phyloP scores from a whole-genome alignment of 2,113 vertebrate genomes.

The Rhynchomys soricoides region DNA sequence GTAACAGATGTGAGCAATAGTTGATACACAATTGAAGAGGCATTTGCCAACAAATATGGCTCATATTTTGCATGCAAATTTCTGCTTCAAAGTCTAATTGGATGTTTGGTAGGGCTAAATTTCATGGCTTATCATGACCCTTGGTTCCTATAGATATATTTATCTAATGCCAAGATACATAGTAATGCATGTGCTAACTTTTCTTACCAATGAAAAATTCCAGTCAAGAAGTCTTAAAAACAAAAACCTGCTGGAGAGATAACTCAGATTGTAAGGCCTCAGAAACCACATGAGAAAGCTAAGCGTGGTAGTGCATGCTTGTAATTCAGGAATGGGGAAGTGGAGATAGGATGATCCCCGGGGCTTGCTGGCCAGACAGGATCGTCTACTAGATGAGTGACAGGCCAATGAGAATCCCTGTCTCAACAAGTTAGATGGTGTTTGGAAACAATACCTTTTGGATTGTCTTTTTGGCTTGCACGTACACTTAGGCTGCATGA shows the following conservation, averaged over 20 bases:
- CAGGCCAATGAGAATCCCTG: neutral
- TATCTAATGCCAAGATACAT: neutral
- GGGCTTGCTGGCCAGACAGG: neutral
- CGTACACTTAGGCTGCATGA: neutral
- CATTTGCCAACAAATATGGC: neutral
- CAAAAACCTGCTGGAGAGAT: neutral
- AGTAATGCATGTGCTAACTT: neutral
- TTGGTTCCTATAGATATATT: neutral
- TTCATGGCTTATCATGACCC: slow-evolving; percentile 1
- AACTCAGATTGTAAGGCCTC: neutral
- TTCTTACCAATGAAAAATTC: neutral
- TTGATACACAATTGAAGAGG: neutral
- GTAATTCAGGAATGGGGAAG: neutral
- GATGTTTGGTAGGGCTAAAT: neutral
- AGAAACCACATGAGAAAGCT: too few species aligned
- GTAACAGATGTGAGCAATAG: neutral
- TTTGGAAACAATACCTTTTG: neutral
- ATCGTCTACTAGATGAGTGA: neutral
- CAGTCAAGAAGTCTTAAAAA: neutral
- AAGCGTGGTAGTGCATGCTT: neutral
- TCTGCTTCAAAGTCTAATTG: neutral
- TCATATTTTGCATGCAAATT: neutral
- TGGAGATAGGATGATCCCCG: neutral
- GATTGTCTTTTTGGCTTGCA: neutral
- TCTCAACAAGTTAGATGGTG: neutral